Base-by-base conservation (phyloP, 2,888 invertebrate species). In the Luperina testacea region DNA sequence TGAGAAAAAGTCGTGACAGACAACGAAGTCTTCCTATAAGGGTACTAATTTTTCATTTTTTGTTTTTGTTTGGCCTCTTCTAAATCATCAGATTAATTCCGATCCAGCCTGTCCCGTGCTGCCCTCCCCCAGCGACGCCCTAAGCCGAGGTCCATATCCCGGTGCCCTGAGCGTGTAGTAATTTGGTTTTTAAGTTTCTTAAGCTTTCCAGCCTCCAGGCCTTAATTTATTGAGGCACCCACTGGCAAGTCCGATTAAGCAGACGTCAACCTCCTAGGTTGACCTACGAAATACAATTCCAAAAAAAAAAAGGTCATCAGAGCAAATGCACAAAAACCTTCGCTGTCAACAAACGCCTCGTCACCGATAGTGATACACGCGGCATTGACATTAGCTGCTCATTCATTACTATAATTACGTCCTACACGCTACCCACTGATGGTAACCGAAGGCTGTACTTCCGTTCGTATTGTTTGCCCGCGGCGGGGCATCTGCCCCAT, bases 391-490 rank as follows among this genome's bases (percentile, higher is more conserved):
- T 87, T 88, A 81, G 72, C 42, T 81, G 78, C 82, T 81, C 82
- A 88, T 83, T 88, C 77, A 88, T 87, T 77, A 86, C 80, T 63
- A 78, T 87, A 70, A 84, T 88, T 79, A 86, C 74, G 24, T 71
- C 88, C 89, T 78, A 87, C 90, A 82, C 73, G 77, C 81, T 70
- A 48, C 88, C 88, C 78, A 84, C 90, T 82, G 82, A 81, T 81
- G 84, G 75, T 71, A 76, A 81, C 67, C 82, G 78, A 87, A 88
- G 87, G 81, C 82, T 86, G 65, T 75, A 83, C 87, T 89, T 89
- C 89, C 90, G 87, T 82, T 84, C 81, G 63, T 78, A 85, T 87
- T 80, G 78, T 87, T 79, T 83, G 78, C 73, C 67, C 73, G 75
- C 78, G 77, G 76, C 59, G 65, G 27, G 27, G 71, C 67, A 77